phyloP scores from a whole-genome alignment of 1,140 invertebrate genomes.

The Mya arenaria region DNA sequence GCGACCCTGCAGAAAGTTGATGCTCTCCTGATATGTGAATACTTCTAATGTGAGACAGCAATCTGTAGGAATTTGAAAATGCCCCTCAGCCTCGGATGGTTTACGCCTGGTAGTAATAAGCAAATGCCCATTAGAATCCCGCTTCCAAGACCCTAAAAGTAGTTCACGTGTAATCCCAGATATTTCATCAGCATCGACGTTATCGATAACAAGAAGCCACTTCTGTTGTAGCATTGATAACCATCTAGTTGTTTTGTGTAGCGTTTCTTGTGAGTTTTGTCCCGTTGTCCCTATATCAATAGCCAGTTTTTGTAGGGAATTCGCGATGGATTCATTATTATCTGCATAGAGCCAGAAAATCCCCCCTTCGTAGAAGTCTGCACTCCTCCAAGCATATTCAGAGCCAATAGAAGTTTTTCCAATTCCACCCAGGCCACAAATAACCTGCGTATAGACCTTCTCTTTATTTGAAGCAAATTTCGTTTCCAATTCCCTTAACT shows the following conservation, averaged over 20 bases:
- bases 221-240: neutral
- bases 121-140: conserved; percentile 20
- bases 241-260: conserved; percentile 18
- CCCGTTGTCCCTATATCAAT: conserved; percentile 28
- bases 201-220: conserved; percentile 54
- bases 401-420: conserved; percentile 41
- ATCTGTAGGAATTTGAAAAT: too few species aligned
- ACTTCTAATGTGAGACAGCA: conserved; percentile 2
- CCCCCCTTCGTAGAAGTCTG: conserved; percentile 36
- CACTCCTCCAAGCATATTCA: conserved; percentile 44
- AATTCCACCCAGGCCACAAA: too few species aligned
- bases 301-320: conserved; percentile 25
- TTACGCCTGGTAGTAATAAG: too few species aligned
- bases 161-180: conserved; percentile 22
- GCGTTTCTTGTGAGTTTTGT: conserved; percentile 21
- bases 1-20: conserved; percentile 1
- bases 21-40: conserved; percentile 1
- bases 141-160: conserved; percentile 35
- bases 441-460: neutral
- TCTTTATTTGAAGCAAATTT: neutral
- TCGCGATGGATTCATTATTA: too few species aligned
- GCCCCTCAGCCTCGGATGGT: too few species aligned
- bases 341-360: too few species aligned
- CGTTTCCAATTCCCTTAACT: neutral
- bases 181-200: conserved; percentile 32